Evolutionary conservation across 2,797 vertebrate genomes (phyloP), one percentile per base, ranked within the genome.

Genomic region (Gallinago solitaria): DNA sequence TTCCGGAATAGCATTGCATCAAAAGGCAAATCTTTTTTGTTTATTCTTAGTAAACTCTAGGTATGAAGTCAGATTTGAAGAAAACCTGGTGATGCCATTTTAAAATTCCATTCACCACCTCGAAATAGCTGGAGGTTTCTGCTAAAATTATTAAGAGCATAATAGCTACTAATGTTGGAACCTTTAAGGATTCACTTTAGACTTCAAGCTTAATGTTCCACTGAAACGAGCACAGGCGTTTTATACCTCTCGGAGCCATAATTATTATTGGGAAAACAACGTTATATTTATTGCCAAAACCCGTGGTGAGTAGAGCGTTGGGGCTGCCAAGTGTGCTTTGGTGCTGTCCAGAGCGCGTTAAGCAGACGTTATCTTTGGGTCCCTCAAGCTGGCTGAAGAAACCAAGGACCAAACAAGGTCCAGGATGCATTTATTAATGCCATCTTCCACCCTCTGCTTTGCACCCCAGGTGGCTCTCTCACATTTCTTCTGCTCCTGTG

Each of bases 121-220:
- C 3, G 2, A 87, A 91, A 83, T 57, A 94, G 9, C 56, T 50
- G 41, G 25, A 74, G n/a, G 41, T 56, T 87, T 85, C 86, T 93
- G 81, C 71, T 89, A 94, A 93, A 84, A 93, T 93, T 83, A 77
- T 91, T 92, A 91, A 47, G 39, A 50, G 12, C 39, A 18, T 61
- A 76, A 80, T n/a, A 87, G 45, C 32, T 85, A 47, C 32, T 59
- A 74, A 68, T 28, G 25, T 37, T 78, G 82, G 74, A 88, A 86
- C 77, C 61, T 50, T 57, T n/a, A 78, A 85, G 61, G 45, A 57
- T 94, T 90, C 23, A 12, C n/a, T 91, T 93, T 45, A 77, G 77
- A 60, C 48, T 90, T 92, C 53, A 76, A 64, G 56, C 32, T 60
- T 50, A 48, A 77, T 84, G 79, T 85, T 93, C 56, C 37, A 39